Evolutionary conservation across 2,888 invertebrate genomes (phyloP).

Genomic region (Leptura quadrifasciata): DNA sequence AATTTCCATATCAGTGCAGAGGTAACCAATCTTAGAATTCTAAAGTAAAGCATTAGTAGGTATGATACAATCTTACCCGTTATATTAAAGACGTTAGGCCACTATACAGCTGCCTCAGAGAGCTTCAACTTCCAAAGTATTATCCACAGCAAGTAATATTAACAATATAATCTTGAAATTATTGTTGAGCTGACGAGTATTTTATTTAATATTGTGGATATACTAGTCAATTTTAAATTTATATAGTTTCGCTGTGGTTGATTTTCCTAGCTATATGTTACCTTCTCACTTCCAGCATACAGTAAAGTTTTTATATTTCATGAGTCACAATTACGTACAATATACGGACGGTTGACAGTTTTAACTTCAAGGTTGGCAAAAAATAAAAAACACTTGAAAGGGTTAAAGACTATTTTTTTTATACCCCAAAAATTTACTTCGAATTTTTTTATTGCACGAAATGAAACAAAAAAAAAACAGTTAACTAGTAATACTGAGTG

Average conservation of each 20-base stretch:
- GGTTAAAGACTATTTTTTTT: no score
- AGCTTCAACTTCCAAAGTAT: constrained; percentile 52
- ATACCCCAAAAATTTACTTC: no score
- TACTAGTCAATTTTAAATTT: constrained; percentile 50
- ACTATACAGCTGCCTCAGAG: constrained; percentile 50
- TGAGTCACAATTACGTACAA: no score
- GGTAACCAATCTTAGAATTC: constrained; percentile 58
- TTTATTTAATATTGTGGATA: constrained; percentile 30
- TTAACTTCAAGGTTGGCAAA: no score
- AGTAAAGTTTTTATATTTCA: no score
- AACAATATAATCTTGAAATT: constrained; percentile 34
- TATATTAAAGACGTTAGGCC: constrained; percentile 49
- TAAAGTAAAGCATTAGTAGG: constrained; percentile 40
- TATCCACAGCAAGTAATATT: constrained; percentile 41
- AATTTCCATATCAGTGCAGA: constrained; percentile 64
- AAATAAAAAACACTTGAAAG: no score
- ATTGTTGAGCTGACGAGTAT: constrained; percentile 46
- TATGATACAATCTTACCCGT: constrained; percentile 48
- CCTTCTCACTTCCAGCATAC: not conserved
- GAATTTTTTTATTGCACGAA: no score
- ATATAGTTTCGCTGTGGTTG: constrained; percentile 14
- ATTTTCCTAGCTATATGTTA: constrained; percentile 6
- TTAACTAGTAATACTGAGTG: no score
- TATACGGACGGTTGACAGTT: no score
- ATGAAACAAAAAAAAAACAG: no score